phyloP scores from a whole-genome alignment of 2,797 vertebrate genomes.

The Silurus lanzhouensis region DNA sequence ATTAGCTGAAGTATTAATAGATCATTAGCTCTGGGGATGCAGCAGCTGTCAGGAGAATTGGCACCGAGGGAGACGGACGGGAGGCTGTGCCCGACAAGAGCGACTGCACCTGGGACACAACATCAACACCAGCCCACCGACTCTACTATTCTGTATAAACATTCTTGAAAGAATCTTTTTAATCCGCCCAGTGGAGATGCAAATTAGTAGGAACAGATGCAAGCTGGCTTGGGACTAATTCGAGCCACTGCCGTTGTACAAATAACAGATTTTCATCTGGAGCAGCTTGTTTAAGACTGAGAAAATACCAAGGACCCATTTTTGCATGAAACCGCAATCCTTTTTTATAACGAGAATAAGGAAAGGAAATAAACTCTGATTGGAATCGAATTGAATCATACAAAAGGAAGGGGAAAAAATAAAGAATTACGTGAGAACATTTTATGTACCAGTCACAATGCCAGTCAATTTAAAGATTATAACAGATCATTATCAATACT shows the following conservation, averaged over 20 bases:
- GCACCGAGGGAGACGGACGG: constrained; percentile 54
- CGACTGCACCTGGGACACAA: constrained; percentile 63
- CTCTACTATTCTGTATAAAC: constrained; percentile 41
- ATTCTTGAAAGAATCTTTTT: constrained; percentile 49
- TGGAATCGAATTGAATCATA: not conserved
- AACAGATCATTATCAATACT: not conserved
- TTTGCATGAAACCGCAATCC: not conserved
- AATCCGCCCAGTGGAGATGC: constrained; percentile 53
- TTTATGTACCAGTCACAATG: not conserved
- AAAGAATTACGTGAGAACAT: not conserved
- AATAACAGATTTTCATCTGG: constrained; percentile 45
- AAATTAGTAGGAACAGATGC: constrained; percentile 52
- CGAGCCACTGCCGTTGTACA: constrained; percentile 43
- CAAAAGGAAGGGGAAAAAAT: not conserved
- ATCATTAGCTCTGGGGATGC: constrained; percentile 78
- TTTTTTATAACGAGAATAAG: not conserved
- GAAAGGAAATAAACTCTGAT: not conserved
- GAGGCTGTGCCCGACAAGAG: constrained; percentile 62
- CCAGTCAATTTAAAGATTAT: not conserved
- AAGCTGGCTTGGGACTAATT: constrained; percentile 42
- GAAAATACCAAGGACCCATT: not conserved
- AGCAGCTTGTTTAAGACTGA: constrained; percentile 26
- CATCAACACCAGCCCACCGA: constrained; percentile 38
- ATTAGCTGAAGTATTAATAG: constrained; percentile 80
- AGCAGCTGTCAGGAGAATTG: constrained; percentile 76